Evolutionary conservation across 2,888 invertebrate species (phyloP).

Genomic region (Coecobrya sp.): DNA sequence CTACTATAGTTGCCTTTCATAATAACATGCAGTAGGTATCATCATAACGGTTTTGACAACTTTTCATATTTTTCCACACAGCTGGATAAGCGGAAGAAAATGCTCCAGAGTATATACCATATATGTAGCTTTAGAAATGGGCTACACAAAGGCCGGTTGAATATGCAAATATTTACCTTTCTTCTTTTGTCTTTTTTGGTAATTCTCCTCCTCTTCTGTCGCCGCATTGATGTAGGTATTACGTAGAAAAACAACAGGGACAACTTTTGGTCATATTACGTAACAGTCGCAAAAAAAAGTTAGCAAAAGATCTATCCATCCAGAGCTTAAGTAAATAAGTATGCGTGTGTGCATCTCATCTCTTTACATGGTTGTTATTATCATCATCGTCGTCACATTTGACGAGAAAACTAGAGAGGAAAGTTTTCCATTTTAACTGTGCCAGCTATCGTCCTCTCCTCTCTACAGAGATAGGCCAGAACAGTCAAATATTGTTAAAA

Average conservation of each 20-base stretch:
- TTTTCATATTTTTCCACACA: neutral
- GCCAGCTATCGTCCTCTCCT: neutral
- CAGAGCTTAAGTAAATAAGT: neutral
- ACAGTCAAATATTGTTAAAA: neutral
- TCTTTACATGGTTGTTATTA: neutral
- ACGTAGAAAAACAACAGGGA: neutral
- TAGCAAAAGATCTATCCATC: neutral
- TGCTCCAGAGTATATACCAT: neutral
- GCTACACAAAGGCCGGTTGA: neutral
- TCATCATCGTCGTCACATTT: neutral
- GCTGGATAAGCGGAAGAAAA: neutral
- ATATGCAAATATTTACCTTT: slow-evolving; percentile 40
- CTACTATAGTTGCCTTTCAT: too few species aligned
- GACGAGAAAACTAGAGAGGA: neutral
- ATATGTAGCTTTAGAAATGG: neutral
- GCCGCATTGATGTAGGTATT: neutral
- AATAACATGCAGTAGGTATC: too few species aligned
- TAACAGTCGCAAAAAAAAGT: neutral
- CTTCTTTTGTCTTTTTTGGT: neutral
- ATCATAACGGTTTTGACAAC: too few species aligned
- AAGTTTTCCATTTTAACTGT: neutral
- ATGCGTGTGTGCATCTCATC: neutral
- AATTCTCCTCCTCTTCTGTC: neutral
- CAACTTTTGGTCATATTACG: neutral
- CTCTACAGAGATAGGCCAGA: neutral